A percentile compares a stretch with the other conserved stretches of the same genome.
Evolutionary conservation across 1,140 invertebrate species (phyloP).

Genomic region (Plutomurus gul): DNA sequence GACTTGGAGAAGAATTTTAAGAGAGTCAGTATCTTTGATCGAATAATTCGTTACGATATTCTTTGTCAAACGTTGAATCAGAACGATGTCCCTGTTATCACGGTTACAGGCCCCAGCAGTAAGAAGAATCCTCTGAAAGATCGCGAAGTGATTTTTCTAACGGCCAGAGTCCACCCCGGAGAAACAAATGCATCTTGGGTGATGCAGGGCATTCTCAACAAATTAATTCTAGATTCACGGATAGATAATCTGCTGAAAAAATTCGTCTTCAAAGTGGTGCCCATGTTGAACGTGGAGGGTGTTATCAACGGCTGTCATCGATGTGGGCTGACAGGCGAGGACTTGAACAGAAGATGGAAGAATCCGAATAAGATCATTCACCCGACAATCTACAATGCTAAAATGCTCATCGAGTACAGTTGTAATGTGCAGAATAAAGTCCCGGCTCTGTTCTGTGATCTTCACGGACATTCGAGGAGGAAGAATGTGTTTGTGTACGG

Average conservation of each 20-base stretch:
- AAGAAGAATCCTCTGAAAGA: constrained; percentile 46
- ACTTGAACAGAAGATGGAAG: constrained; percentile 79
- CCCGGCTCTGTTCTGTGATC: constrained; percentile 81
- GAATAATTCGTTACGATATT: constrained; percentile 59
- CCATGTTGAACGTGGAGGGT: constrained; percentile 81
- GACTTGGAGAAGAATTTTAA: background rate
- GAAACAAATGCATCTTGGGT: constrained; percentile 89
- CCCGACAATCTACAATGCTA: constrained; percentile 81
- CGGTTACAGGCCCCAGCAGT: constrained; percentile 67
- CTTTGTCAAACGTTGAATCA: constrained; percentile 74
- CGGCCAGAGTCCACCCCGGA: constrained; percentile 83
- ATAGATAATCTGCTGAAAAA: constrained; percentile 69
- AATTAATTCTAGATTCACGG: constrained; percentile 65
- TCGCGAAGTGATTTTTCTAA: constrained; percentile 73
- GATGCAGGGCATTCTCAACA: constrained; percentile 79
- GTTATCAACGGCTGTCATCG: constrained; percentile 58
- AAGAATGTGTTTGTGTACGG: constrained; percentile 90
- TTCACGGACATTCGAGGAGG: constrained; percentile 84
- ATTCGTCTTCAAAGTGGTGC: constrained; percentile 84
- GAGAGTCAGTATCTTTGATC: background rate
- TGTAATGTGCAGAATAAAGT: constrained; percentile 64
- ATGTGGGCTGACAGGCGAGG: constrained; percentile 78
- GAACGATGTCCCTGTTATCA: constrained; percentile 78
- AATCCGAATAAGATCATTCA: constrained; percentile 73
- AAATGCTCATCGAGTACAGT: constrained; percentile 68